A percentile compares a stretch with the other conserved stretches of the same genome.
Conservation (phyloP, 1,140 invertebrate genomes). For the Drosophila grimshawi region DNA sequence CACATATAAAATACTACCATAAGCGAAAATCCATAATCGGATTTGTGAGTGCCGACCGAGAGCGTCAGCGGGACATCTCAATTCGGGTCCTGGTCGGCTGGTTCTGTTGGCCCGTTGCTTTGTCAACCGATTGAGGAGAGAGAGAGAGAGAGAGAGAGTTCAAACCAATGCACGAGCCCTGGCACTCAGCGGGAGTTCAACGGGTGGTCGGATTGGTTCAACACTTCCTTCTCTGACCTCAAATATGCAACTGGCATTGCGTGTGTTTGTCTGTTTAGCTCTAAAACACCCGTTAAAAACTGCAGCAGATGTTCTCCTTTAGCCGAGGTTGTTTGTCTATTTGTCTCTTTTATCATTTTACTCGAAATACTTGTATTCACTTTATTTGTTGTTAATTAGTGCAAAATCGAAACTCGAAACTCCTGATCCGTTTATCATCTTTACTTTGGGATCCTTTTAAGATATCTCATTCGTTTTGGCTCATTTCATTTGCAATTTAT, state of each 20-base stretch:
- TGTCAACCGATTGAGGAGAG: background rate
- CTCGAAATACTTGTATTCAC: constrained; percentile 50
- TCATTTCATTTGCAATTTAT: constrained; percentile 84
- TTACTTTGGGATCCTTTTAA: constrained; percentile 8
- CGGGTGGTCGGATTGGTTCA: constrained; percentile 70
- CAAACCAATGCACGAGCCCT: constrained; percentile 70
- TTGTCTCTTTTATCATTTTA: constrained; percentile 28
- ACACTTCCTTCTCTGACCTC: constrained; percentile 66
- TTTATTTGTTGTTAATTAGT: constrained; percentile 81
- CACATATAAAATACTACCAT: background rate
- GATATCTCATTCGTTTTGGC: constrained; percentile 73
- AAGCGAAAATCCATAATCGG: constrained; percentile 71
- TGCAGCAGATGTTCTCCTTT: constrained; percentile 61
- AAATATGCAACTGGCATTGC: constrained; percentile 51
- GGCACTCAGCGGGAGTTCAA: constrained; percentile 69
- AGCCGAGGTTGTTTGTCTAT: background rate
- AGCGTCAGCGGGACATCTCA: constrained; percentile 79
- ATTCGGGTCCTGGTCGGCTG: constrained; percentile 39
- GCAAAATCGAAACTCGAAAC: constrained; percentile 33
- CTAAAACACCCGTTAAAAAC: constrained; percentile 43
- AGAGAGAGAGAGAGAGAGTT: constrained; percentile 16
- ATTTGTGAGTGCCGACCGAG: constrained; percentile 58
- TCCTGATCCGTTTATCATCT: constrained; percentile 32
- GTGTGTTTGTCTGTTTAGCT: constrained; percentile 24
- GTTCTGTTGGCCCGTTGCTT: constrained; percentile 6